phyloP scores from a whole-genome alignment of 2,113 vertebrate genomes.

The Xenopus laevis region DNA sequence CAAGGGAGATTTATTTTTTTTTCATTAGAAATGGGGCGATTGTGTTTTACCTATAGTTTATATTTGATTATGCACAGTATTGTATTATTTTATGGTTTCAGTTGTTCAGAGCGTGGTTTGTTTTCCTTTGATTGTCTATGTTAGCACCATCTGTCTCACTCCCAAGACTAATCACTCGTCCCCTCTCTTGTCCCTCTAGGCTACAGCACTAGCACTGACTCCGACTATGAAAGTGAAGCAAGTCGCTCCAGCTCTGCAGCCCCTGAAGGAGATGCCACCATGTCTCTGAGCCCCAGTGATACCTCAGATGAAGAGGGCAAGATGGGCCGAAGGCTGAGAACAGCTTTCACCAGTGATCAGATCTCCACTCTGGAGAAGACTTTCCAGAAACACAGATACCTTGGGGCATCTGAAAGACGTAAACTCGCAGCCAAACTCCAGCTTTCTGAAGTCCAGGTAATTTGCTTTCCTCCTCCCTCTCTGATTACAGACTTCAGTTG shows the following conservation, averaged over 20 bases:
- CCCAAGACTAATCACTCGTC: no score
- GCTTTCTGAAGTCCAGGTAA: constrained; percentile 76
- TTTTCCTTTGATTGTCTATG: no score
- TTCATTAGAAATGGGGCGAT: no score
- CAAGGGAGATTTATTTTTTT: no score
- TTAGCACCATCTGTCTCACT: no score
- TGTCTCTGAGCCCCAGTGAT: background rate
- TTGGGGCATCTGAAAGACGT: constrained; percentile 62
- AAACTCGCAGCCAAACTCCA: constrained; percentile 61
- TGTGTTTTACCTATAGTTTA: no score
- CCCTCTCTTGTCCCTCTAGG: constrained; percentile 6
- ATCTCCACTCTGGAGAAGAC: constrained; percentile 69
- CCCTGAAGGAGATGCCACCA: background rate
- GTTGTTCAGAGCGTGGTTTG: no score
- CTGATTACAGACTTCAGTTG: background rate
- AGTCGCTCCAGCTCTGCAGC: background rate
- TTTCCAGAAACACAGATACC: constrained; percentile 68
- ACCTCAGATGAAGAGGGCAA: constrained; percentile 18
- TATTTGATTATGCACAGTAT: no score
- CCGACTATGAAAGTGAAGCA: constrained; percentile 26
- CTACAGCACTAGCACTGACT: constrained; percentile 2
- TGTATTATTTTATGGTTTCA: no score
- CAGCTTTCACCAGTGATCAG: constrained; percentile 72
- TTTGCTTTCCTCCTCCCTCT: background rate
- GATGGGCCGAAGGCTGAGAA: constrained; percentile 58